Evolutionary conservation across 2,797 vertebrate species (phyloP).

Genomic region (Cichlasoma orientale): DNA sequence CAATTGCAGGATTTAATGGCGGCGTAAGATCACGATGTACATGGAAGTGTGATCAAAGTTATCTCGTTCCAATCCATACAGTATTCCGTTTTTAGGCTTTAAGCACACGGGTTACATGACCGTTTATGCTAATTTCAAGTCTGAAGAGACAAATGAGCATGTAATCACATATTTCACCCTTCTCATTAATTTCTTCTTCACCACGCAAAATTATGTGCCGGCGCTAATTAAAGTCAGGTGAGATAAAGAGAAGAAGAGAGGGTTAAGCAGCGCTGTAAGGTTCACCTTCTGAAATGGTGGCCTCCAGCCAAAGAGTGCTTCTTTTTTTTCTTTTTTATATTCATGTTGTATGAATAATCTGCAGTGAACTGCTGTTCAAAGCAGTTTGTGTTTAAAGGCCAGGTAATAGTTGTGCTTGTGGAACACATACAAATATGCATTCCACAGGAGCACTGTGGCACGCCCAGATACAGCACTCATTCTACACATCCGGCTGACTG

Average conservation of each 20-base stretch:
- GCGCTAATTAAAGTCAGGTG: conserved; percentile 60
- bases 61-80: not conserved
- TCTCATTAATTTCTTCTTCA: conserved; percentile 49
- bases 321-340: not conserved
- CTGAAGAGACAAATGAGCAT: conserved; percentile 41
- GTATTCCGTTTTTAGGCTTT: conserved; percentile 1
- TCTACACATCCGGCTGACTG: not conserved
- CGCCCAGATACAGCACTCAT: not conserved
- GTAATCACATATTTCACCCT: conserved; percentile 55
- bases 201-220: conserved; percentile 30
- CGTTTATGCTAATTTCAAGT: conserved; percentile 39
- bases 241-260: conserved; percentile 32
- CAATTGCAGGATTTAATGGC: conserved; percentile 16
- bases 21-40: not conserved
- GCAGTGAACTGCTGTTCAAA: conserved; percentile 28
- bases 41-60: not conserved
- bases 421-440: not conserved
- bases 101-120: not conserved
- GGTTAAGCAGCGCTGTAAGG: conserved; percentile 31
- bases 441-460: not conserved
- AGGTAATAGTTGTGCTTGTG: conserved; percentile 2
- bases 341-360: conserved; percentile 18
- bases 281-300: conserved; percentile 38
- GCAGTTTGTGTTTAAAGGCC: conserved; percentile 28
- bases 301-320: conserved; percentile 3